phyloP scores from a whole-genome alignment of 2,113 vertebrate species.

The Apodemus sylvaticus region DNA sequence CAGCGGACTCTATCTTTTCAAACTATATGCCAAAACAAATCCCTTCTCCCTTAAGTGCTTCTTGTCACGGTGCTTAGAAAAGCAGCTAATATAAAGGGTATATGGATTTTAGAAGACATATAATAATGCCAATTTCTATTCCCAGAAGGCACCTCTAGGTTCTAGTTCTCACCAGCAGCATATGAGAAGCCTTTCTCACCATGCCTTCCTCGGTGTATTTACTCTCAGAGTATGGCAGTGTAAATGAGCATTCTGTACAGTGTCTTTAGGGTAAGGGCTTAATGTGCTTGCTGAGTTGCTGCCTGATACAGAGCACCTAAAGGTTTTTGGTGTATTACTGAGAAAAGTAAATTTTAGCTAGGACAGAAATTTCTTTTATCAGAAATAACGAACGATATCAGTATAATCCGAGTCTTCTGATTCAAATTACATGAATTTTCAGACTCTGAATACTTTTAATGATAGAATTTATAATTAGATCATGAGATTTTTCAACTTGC shows the following conservation, averaged over 20 bases:
- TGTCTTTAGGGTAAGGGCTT: neutral
- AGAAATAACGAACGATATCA: neutral
- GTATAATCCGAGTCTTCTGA: neutral
- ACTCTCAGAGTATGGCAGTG: neutral
- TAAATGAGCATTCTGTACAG: neutral
- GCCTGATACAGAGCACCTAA: neutral
- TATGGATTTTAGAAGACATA: neutral
- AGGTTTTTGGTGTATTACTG: neutral
- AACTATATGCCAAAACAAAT: too few relatives aligned
- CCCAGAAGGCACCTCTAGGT: neutral
- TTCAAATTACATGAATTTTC: conserved; percentile 16
- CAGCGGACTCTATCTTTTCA: neutral
- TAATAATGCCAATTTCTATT: too few relatives aligned
- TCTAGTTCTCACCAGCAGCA: neutral
- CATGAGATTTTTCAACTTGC: conserved; percentile 15
- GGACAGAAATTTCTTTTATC: neutral
- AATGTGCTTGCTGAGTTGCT: neutral
- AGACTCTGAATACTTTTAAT: neutral
- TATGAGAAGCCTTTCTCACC: neutral
- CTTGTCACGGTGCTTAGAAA: neutral
- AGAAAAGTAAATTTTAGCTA: neutral
- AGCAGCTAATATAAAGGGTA: neutral
- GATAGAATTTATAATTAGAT: neutral
- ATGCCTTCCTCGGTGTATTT: neutral
- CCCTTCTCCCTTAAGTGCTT: neutral